Percentiles rank a stretch among this genome's conserved stretches.
Evolutionary conservation across 2,888 invertebrate genomes (phyloP).

Genomic region (Melinaea marsaeus): DNA sequence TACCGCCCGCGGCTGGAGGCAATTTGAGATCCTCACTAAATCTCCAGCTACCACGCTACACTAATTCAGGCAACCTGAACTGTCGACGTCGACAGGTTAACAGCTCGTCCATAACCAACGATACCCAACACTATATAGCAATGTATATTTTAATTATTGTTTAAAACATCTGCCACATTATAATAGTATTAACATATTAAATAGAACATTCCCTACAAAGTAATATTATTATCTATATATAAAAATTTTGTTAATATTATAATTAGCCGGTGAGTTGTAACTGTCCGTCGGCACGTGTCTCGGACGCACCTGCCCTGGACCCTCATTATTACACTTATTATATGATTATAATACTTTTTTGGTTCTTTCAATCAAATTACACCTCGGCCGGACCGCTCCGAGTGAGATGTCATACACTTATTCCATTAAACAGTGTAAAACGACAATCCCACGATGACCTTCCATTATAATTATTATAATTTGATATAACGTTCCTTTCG

Average conservation of each 20-base stretch:
- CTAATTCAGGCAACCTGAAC: slow-evolving; percentile 70
- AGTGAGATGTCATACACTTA: slow-evolving; percentile 75
- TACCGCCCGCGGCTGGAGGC: slow-evolving; percentile 72
- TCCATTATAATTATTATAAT: slow-evolving; percentile 6
- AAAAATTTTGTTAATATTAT: slow-evolving; percentile 46
- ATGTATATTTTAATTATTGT: background rate
- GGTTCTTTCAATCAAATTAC: slow-evolving; percentile 79
- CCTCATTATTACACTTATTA: slow-evolving; percentile 77
- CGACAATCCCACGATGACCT: slow-evolving; percentile 22
- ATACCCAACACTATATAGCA: slow-evolving; percentile 38
- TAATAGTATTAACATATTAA: slow-evolving; percentile 4
- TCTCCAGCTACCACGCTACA: slow-evolving; percentile 75
- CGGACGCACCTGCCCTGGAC: slow-evolving; percentile 66
- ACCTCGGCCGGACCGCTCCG: slow-evolving; percentile 71
- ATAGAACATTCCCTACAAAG: slow-evolving; percentile 14
- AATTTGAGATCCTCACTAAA: slow-evolving; percentile 73
- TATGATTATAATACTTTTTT: slow-evolving; percentile 77
- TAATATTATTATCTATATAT: slow-evolving; percentile 28
- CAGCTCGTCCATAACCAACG: slow-evolving; percentile 57
- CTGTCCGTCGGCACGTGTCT: slow-evolving; percentile 50
- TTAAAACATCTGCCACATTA: background rate
- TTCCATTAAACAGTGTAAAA: slow-evolving; percentile 56
- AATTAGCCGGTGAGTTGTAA: slow-evolving; percentile 42
- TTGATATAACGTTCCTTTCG: background rate
- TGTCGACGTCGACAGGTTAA: slow-evolving; percentile 65